Conservation (phyloP, 2,113 vertebrate species). For the Crotalus viridis region DNA sequence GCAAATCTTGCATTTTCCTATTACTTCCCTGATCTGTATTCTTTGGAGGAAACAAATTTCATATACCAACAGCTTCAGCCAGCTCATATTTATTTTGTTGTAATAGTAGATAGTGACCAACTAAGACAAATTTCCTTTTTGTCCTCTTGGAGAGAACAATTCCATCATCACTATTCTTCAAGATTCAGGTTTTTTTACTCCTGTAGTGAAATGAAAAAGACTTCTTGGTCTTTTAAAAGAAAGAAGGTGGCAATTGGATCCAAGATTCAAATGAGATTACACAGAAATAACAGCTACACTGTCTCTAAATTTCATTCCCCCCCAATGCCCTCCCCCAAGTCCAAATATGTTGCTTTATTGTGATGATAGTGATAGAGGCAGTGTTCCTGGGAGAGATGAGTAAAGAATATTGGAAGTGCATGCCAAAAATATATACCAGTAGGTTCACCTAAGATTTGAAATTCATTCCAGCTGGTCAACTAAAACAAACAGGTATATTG, state of each 20-base stretch:
- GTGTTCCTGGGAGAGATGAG: not conserved
- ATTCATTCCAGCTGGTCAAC: not conserved
- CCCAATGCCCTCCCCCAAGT: not conserved
- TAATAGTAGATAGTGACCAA: not conserved
- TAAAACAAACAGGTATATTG: not conserved
- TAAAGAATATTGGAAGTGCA: not conserved
- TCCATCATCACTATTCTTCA: not conserved
- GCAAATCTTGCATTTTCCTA: not conserved
- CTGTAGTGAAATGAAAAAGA: not conserved
- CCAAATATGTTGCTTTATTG: not conserved
- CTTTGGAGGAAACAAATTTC: not conserved
- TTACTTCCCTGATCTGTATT: not conserved
- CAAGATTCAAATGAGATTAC: not conserved
- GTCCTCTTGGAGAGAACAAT: not conserved
- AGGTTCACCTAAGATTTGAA: not conserved
- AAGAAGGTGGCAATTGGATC: not conserved
- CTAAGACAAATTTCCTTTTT: not conserved
- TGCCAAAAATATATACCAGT: not conserved
- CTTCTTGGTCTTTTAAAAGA: not conserved
- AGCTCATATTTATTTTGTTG: not conserved
- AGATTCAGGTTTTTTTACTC: not conserved
- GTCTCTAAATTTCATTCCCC: not conserved
- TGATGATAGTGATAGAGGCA: not conserved
- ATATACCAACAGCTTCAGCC: not conserved
- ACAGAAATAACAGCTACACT: not conserved